These are phyloP conservation scores for Actenoides hombroni DNA, from an alignment of 2,113 vertebrate species.

Conservation along the genomic window DNA sequence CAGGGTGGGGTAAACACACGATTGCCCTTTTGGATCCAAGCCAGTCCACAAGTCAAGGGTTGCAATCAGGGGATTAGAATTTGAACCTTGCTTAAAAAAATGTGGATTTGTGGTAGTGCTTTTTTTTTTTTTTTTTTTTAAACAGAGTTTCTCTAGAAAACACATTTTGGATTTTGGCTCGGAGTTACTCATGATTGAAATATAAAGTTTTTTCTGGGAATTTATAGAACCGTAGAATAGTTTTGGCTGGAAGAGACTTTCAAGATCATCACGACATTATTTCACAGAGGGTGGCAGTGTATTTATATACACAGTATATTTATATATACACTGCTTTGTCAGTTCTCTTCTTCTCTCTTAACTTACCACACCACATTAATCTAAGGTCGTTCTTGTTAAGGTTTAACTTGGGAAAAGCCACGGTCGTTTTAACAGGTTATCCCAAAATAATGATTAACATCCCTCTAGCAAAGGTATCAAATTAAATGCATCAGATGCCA, in stretches of 20 bases:
- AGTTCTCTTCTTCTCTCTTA: neutral
- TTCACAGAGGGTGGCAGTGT: neutral
- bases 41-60: neutral
- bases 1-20: neutral
- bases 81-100: neutral
- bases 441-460: constrained; percentile 44
- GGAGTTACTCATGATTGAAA: neutral
- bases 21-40: neutral
- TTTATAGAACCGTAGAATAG: neutral
- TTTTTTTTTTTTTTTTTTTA: neutral
- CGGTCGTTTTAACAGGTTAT: neutral
- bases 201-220: neutral
- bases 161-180: rapidly evolving
- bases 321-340: neutral
- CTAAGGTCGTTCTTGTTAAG: constrained; percentile 25
- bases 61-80: neutral
- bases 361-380: neutral
- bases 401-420: constrained; percentile 39
- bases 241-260: too few species aligned
- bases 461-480: neutral
- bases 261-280: neutral
- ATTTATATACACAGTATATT: neutral
- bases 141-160: neutral
- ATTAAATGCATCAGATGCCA: neutral
- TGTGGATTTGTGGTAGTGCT: neutral